Conservation (phyloP, 1,140 invertebrate genomes). For the Stenopsyche tienmushanensis region DNA sequence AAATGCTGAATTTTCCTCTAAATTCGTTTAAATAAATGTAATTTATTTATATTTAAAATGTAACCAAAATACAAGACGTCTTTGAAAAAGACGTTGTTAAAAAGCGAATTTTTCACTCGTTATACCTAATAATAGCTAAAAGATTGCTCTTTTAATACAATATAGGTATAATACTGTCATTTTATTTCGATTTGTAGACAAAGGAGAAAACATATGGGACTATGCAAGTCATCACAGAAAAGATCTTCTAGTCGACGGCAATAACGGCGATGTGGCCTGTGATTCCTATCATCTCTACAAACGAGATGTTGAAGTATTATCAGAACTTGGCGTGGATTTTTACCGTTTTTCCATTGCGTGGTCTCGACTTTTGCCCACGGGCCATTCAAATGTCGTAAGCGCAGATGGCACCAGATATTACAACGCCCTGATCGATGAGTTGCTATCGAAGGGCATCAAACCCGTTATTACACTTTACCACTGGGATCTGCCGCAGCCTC, state of each 20-base stretch:
- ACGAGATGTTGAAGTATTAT: constrained; percentile 53
- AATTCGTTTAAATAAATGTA: too few relatives aligned
- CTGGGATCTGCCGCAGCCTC: constrained; percentile 56
- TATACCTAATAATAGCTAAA: too few relatives aligned
- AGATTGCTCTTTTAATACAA: too few relatives aligned
- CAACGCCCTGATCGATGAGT: constrained; percentile 56
- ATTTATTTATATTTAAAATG: too few relatives aligned
- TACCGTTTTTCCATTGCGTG: constrained; percentile 66
- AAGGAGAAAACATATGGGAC: constrained; percentile 48
- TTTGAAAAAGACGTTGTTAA: too few relatives aligned
- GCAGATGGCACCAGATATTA: constrained; percentile 60
- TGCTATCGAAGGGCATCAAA: constrained; percentile 50
- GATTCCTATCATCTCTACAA: constrained; percentile 54
- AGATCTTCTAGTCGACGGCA: constrained; percentile 44
- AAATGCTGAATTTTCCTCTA: too few relatives aligned
- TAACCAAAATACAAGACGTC: too few relatives aligned
- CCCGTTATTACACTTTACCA: constrained; percentile 58
- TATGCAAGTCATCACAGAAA: constrained; percentile 42
- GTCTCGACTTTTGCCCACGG: constrained; percentile 60
- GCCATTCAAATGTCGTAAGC: constrained; percentile 53
- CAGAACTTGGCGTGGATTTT: constrained; percentile 52
- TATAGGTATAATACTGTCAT: too few relatives aligned
- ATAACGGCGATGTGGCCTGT: constrained; percentile 49
- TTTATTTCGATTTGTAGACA: too few relatives aligned
- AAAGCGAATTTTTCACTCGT: too few relatives aligned